Conservation (phyloP, 1,140 invertebrate genomes). For the Mya arenaria region DNA sequence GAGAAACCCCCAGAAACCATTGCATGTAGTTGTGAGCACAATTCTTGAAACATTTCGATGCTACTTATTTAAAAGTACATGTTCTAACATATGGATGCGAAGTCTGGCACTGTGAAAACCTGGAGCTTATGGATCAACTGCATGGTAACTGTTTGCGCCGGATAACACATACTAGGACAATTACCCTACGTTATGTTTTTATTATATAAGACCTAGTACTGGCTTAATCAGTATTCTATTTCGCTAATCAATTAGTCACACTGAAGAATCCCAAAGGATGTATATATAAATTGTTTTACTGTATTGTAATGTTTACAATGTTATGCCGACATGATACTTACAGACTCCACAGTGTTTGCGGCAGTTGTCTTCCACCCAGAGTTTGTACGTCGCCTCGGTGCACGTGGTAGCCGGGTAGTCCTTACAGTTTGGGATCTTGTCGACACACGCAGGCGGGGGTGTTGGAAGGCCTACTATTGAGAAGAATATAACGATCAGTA, state of each 20-base stretch:
- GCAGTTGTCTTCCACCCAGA: slow-evolving; percentile 56
- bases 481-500: no score
- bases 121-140: no score
- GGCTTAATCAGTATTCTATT: neutral
- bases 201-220: neutral
- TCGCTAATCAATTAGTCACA: neutral
- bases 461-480: slow-evolving; percentile 52
- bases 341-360: slow-evolving; percentile 47
- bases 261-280: neutral
- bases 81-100: no score
- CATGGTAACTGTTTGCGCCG: neutral
- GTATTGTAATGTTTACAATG: no score
- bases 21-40: no score
- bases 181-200: no score
- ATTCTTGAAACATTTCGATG: no score
- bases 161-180: no score
- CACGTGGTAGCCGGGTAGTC: slow-evolving; percentile 26
- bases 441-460: slow-evolving; percentile 41
- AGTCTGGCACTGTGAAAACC: no score
- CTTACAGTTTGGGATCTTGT: slow-evolving; percentile 54
- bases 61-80: no score
- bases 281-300: neutral
- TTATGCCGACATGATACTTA: slow-evolving; percentile 9
- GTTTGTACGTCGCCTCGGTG: slow-evolving; percentile 25
- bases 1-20: no score